Evolutionary conservation across 2,888 invertebrate species (phyloP).

Genomic region (Sinotaia quadrata): DNA sequence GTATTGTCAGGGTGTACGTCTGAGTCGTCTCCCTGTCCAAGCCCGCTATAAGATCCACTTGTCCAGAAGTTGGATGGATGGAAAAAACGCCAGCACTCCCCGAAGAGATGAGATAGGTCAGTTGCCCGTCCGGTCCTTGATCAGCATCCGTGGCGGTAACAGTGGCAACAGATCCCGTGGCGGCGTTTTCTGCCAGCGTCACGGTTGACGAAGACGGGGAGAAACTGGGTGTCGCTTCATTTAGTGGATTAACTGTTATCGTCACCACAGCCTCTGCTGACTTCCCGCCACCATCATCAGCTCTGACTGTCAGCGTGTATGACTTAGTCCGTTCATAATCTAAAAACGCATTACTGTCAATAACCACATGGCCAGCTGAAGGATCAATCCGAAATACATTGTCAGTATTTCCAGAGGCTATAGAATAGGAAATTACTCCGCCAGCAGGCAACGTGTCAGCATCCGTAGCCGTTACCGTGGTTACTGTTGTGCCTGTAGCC

Average conservation of each 20-base stretch:
- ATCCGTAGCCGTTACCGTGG: slow-evolving; percentile 51
- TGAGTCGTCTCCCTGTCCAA: slow-evolving; percentile 48
- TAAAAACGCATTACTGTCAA: slow-evolving; percentile 35
- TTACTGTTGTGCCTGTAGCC: slow-evolving; percentile 36
- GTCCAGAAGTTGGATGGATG: slow-evolving; percentile 43
- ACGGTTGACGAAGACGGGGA: slow-evolving; percentile 35
- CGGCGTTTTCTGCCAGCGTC: slow-evolving; percentile 28
- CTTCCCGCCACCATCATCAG: slow-evolving; percentile 41
- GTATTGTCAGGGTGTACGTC: slow-evolving; percentile 47
- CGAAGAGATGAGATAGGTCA: slow-evolving; percentile 46
- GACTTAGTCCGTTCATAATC: slow-evolving; percentile 48
- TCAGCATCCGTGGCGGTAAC: slow-evolving; percentile 51
- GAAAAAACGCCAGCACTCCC: slow-evolving; percentile 42
- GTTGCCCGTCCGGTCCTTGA: slow-evolving; percentile 45
- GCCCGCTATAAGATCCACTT: slow-evolving; percentile 35
- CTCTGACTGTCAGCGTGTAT: slow-evolving; percentile 47
- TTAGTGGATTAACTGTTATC: slow-evolving; percentile 45
- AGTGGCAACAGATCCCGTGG: slow-evolving; percentile 41
- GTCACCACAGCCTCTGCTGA: slow-evolving; percentile 41
- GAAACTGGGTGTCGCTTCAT: slow-evolving; percentile 51
- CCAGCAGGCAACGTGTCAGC: slow-evolving; percentile 45
- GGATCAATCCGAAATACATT: slow-evolving; percentile 27
- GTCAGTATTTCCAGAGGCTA: slow-evolving; percentile 48
- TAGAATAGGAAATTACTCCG: slow-evolving; percentile 47
- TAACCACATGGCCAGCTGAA: slow-evolving; percentile 23